Conservation (phyloP, 2,888 invertebrate species). For the Epinotia bilunana region DNA sequence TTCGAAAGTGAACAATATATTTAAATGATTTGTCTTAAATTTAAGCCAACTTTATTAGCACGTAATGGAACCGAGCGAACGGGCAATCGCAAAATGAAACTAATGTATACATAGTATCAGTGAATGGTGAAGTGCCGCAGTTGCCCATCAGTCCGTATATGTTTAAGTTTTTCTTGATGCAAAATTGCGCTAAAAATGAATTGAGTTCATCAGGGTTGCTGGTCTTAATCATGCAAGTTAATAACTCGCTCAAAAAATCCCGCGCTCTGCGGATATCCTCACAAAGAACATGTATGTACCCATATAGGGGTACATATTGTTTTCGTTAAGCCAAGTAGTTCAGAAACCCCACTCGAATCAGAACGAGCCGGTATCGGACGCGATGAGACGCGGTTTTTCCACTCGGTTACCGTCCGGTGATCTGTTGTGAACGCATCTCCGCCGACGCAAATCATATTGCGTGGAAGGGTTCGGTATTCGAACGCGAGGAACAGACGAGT, state of each 20-base stretch:
- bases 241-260: not conserved
- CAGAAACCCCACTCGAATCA: conserved; percentile 66
- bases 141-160: too few relatives aligned
- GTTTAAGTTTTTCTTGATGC: too few relatives aligned
- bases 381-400: conserved; percentile 84
- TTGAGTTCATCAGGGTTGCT: not conserved
- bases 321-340: conserved; percentile 47
- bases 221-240: not conserved
- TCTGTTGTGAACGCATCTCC: conserved; percentile 81
- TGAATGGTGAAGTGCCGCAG: too few relatives aligned
- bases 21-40: too few relatives aligned
- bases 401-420: conserved; percentile 83
- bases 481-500: conserved; percentile 73
- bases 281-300: not conserved
- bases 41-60: too few relatives aligned
- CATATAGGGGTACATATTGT: conserved; percentile 34
- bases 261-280: not conserved
- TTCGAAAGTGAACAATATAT: too few relatives aligned
- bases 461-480: conserved; percentile 80
- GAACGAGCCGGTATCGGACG: conserved; percentile 66
- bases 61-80: too few relatives aligned
- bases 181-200: not conserved
- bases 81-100: too few relatives aligned
- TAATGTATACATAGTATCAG: too few relatives aligned
- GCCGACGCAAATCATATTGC: conserved; percentile 85